Percentiles rank a stretch among this genome's conserved stretches.
These are phyloP conservation scores for Ataeniobius toweri DNA, from an alignment of 2,797 vertebrate genomes.

Conservation along the genomic window DNA sequence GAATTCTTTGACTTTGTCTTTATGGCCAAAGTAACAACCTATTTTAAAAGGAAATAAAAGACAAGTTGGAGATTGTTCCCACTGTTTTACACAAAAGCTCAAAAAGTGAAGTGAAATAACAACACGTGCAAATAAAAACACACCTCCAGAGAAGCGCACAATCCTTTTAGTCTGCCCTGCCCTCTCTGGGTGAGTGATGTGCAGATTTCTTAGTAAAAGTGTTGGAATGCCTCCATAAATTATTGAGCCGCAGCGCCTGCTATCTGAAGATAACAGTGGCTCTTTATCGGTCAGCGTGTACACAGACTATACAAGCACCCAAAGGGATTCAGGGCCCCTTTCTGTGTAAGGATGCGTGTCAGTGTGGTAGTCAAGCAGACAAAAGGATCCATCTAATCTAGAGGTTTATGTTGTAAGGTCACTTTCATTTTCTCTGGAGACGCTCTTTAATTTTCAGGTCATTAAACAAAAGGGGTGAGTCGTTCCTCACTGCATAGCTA, in stretches of 20 bases:
- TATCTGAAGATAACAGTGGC: constrained; percentile 69
- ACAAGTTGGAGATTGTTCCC: background rate
- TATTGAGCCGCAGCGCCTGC: constrained; percentile 67
- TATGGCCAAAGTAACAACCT: constrained; percentile 12
- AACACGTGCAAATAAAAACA: constrained; percentile 18
- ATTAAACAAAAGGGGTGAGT: constrained; percentile 29
- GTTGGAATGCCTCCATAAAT: constrained; percentile 73
- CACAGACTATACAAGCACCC: constrained; percentile 59
- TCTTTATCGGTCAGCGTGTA: constrained; percentile 65
- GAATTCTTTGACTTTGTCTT: constrained; percentile 9
- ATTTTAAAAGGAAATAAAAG: background rate
- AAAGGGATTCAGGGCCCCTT: constrained; percentile 52
- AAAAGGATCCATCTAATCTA: constrained; percentile 40
- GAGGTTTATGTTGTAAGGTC: constrained; percentile 60
- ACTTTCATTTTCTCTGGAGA: constrained; percentile 51
- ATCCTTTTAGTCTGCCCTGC: constrained; percentile 38
- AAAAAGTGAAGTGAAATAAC: background rate
- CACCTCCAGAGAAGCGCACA: constrained; percentile 6
- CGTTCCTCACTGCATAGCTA: constrained; percentile 4
- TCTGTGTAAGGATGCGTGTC: constrained; percentile 59
- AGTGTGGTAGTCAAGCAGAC: constrained; percentile 46
- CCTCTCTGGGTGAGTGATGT: constrained; percentile 38
- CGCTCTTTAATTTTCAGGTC: constrained; percentile 43
- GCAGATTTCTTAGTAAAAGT: constrained; percentile 48
- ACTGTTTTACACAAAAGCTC: background rate